A percentile compares a stretch with the other conserved stretches of the same genome.
phyloP scores from a whole-genome alignment of 2,797 vertebrate genomes.

The Dendrocincla tyrannina region DNA sequence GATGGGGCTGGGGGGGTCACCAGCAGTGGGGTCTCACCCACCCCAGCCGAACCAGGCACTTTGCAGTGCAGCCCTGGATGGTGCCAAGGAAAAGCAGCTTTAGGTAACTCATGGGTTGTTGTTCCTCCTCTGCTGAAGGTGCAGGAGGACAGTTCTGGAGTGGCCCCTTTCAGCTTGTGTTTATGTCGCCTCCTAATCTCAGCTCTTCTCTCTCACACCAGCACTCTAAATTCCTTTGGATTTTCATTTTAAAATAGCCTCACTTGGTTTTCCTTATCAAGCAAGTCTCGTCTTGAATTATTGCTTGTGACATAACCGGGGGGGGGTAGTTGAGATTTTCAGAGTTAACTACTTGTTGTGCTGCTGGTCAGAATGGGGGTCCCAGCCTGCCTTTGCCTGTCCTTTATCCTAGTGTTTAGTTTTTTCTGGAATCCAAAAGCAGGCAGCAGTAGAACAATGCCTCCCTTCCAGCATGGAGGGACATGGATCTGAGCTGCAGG shows the following conservation, averaged over 20 bases:
- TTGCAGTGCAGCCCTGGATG: fast-evolving
- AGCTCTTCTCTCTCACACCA: background rate
- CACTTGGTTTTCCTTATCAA: constrained; percentile 16
- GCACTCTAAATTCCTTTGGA: background rate
- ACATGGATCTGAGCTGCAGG: fast-evolving
- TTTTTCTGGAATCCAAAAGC: background rate
- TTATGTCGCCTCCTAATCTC: background rate
- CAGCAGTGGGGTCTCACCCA: background rate
- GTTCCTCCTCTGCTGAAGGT: background rate
- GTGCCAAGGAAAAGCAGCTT: background rate
- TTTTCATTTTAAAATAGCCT: constrained; percentile 43
- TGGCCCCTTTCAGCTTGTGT: background rate
- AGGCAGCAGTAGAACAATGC: background rate
- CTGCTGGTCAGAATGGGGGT: background rate
- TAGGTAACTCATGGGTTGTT: fast-evolving
- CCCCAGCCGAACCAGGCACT: fast-evolving
- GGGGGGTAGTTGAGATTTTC: background rate
- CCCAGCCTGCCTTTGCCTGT: background rate
- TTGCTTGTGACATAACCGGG: background rate
- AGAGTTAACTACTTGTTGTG: background rate
- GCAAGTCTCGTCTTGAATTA: background rate
- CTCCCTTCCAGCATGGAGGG: background rate
- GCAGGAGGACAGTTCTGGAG: background rate
- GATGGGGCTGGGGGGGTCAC: background rate
- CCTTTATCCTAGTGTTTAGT: background rate